Base-by-base conservation (phyloP, 2,888 invertebrate genomes). In the Barypeithes pellucidus region DNA sequence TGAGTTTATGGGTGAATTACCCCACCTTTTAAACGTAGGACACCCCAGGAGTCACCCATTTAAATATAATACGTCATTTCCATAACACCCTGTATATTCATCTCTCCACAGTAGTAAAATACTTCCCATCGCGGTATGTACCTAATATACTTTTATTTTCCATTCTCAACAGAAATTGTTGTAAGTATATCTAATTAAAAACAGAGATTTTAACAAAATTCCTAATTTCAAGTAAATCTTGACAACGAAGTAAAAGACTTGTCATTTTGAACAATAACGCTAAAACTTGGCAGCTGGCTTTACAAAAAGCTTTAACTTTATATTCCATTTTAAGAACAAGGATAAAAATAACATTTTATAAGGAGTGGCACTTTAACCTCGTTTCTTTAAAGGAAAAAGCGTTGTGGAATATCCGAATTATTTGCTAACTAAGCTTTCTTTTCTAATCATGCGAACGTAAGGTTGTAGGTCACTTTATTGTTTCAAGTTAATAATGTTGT, bases 321-420 rank as follows among this genome's bases (percentile, higher is more conserved):
- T 33, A 24, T 39, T 50, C 18, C 50, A 63, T 63, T 50, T 63
- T 50, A 63, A 14, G 33, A 50, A 63, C 50, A 50, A 63, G 63
- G 50, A 50, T 63, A 63, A 18, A 33, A 36, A 36, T 63, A 50
- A 63, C 63, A 50, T 50, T 50, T 63, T 63, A 63, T 63, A 20
- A 50, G 50, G 12, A 50, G 50, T 47, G 63, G 63, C 63, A 54
- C 45, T 62, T 62, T 50, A 29, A 63, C 63, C 50, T 63, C 33
- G 43, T 50, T 63, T 50, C 24, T 50, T 0, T 47, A 24, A 62
- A 61, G 45, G 5, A 43, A 61, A 61, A 24, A n/a, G n/a, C n/a
- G n/a, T n/a, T n/a, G 61, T 8, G 12, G n/a, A 29, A 22, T 24
- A 11, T 29, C 14, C 16, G 1, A 24, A 16, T 50, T 43, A 33